Evolutionary conservation across 2,888 invertebrate species (phyloP).

Genomic region (Latheticus oryzae): DNA sequence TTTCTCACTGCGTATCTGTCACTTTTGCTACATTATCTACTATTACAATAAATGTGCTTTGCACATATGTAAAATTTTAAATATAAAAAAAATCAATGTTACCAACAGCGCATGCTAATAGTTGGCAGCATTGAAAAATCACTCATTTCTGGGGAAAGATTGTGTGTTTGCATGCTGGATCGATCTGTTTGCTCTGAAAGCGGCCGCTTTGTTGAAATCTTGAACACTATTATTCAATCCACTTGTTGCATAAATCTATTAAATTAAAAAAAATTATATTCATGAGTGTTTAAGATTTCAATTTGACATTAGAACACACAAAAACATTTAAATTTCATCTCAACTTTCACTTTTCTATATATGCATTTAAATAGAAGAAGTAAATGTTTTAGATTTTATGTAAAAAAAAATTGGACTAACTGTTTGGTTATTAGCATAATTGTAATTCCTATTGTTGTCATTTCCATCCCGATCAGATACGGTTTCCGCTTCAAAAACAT

Average conservation of each 20-base stretch:
- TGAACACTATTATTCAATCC: constrained; percentile 35
- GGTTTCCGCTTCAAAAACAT: too few relatives aligned
- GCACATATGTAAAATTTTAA: too few relatives aligned
- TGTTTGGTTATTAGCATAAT: too few relatives aligned
- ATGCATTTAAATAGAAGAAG: constrained; percentile 27
- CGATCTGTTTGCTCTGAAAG: constrained; percentile 39
- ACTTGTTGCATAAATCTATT: constrained; percentile 37
- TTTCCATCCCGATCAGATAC: too few relatives aligned
- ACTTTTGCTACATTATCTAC: constrained; percentile 5
- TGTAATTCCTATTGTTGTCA: too few relatives aligned
- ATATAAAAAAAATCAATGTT: too few relatives aligned
- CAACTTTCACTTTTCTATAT: constrained; percentile 2
- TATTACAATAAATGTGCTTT: too few relatives aligned
- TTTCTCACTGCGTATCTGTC: constrained; percentile 1
- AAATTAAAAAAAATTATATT: too few relatives aligned
- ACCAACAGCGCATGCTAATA: constrained; percentile 9
- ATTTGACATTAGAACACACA: constrained; percentile 17
- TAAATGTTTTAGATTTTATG: constrained; percentile 30
- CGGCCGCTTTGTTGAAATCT: constrained; percentile 39
- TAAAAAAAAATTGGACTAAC: constrained; percentile 7
- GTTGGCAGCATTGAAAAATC: constrained; percentile 14
- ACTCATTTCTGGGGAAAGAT: constrained; percentile 31
- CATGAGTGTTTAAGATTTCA: too few relatives aligned
- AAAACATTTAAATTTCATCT: constrained; percentile 15
- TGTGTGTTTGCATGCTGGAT: constrained; percentile 40